Base-by-base conservation (phyloP, 2,113 vertebrate genomes). In the Lophochroa leadbeateri region DNA sequence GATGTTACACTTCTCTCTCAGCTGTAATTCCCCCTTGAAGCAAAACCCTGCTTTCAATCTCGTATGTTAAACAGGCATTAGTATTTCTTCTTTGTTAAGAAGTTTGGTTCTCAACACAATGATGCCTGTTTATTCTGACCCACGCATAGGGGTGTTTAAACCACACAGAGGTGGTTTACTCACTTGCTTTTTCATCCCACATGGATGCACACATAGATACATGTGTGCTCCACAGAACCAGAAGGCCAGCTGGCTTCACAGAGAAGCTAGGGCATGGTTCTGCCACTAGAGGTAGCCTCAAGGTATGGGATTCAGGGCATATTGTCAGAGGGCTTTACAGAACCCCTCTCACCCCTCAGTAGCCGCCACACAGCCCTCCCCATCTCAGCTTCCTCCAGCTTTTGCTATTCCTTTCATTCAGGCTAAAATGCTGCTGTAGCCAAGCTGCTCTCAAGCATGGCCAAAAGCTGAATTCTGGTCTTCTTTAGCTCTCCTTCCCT, bases 11-110 rank as follows among this genome's bases (percentile, higher is more conserved):
- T 35, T 39, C 14, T 35, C 12, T 57, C n/a, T 5, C 44, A 43
- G 74, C 53, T n/a, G 23, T 21, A 15, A 9, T 28, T 58, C 28
- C 31, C 46, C 35, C 60, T 49, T 41, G 10, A 72, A 37, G 31
- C 58, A 39, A 35, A 71, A 11, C 14, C 21, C 10, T 27, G 1
- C 25, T 15, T 24, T 27, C 13, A 28, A 4, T 5, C 31, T 14
- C 2, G 0, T 2, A 5, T 25, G 39, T 21, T 3, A 6, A 43
- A 27, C 3, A 44, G 17, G 7, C 8, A 24, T 25, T 9, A 17
- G 17, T 8, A 4, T 58, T 46, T 39, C 33, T 35, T 2, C 47
- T 44, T 29, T 29, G 18, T 33, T 28, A 17, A 5, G 6, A 1
- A 1, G 21, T 6, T 6, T 11, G 37, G n/a, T 11, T 44, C 13